Base-by-base conservation (phyloP, 2,888 invertebrate genomes). In the Busseola fusca region DNA sequence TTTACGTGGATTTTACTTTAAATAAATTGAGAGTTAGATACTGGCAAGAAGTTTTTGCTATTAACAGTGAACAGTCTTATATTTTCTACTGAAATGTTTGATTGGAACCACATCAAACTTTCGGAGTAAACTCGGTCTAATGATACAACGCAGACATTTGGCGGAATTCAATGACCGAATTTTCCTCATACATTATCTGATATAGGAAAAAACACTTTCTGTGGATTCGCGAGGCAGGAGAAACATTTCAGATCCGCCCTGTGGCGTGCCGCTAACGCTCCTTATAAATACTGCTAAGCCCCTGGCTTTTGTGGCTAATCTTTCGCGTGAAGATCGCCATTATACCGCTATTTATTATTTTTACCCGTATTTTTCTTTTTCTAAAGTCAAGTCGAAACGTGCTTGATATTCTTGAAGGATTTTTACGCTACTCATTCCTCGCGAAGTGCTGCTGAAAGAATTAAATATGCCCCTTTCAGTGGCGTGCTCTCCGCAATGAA, bases 281-380 rank as follows among this genome's bases (percentile, higher is more conserved):
- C 93, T 94, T 95, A 95, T 94, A 95, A 95, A 95, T 94, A 95
- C 94, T 95, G 91, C 92, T 94, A 95, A 95, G 93, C 94, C 93
- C 87, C 88, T 90, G 92, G 94, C 94, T 95, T 94, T 93, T 93
- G 93, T 92, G 92, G 94, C 95, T 95, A 95, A 95, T 95, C 95
- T 94, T 94, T 93, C 91, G 93, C 94, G 94, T 93, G 93, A 92
- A 95, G 93, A 94, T 94, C 93, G 92, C 93, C 91, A 94, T 95
- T 94, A 94, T 92, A 92, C 93, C 90, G 92, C 93, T 93, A 94
- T 95, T 95, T 95, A 94, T 95, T 94, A 94, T 94, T 94, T 93
- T 89, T 87, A 89, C 90, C 87, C 91, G 88, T 88, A 92, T 92
- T 94, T 93, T 94, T 91, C 91, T 91, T 92, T 91, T 90, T 90